Evolutionary conservation across 2,797 vertebrate species (phyloP).

Genomic region (Notamacropus eugenii): DNA sequence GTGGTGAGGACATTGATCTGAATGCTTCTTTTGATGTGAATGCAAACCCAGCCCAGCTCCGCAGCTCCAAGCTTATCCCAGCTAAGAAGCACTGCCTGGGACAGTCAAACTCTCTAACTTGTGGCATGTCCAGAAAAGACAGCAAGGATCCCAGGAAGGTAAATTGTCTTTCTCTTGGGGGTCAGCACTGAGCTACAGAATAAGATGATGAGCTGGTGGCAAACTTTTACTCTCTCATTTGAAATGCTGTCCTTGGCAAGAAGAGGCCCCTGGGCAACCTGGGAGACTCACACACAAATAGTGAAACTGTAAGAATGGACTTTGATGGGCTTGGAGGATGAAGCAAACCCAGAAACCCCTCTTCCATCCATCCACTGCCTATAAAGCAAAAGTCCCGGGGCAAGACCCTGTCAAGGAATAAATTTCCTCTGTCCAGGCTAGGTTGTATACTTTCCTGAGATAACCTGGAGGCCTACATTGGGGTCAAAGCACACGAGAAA

Average conservation of each 20-base stretch:
- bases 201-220: slow-evolving; percentile 81
- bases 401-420: slow-evolving; percentile 69
- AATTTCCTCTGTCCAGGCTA: slow-evolving; percentile 80
- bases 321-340: slow-evolving; percentile 96
- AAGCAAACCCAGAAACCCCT: slow-evolving; percentile 91
- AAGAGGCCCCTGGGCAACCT: slow-evolving; percentile 88
- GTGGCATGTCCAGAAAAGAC: slow-evolving; percentile 76
- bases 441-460: slow-evolving; percentile 91
- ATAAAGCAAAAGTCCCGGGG: slow-evolving; percentile 90
- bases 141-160: slow-evolving; percentile 79
- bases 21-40: slow-evolving; percentile 90
- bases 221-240: slow-evolving; percentile 89
- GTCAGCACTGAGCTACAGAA: slow-evolving; percentile 79
- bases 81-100: slow-evolving; percentile 91
- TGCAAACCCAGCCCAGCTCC: slow-evolving; percentile 88
- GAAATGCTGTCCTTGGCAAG: slow-evolving; percentile 91
- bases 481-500: not conserved
- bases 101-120: slow-evolving; percentile 80
- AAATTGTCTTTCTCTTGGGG: slow-evolving; percentile 52
- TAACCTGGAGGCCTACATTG: slow-evolving; percentile 57
- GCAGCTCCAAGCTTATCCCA: slow-evolving; percentile 75
- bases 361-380: slow-evolving; percentile 88
- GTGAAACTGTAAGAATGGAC: slow-evolving; percentile 90
- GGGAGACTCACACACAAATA: slow-evolving; percentile 83
- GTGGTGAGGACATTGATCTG: slow-evolving; percentile 90